Evolutionary conservation across 2,113 vertebrate genomes (phyloP).

Genomic region (Onychostoma macrolepis): DNA sequence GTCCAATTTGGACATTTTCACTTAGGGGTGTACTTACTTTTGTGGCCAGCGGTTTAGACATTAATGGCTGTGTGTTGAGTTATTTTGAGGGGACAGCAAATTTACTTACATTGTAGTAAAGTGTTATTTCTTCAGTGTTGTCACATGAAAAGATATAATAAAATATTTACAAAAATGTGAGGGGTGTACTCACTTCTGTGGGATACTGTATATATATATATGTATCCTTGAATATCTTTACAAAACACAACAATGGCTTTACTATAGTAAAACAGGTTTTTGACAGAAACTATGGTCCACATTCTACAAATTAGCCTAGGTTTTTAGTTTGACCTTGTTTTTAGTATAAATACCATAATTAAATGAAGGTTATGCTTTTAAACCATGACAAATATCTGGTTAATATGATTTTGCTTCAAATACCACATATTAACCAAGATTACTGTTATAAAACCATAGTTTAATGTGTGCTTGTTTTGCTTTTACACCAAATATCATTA

Average conservation of each 20-base stretch:
- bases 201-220: too few species aligned
- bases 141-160: too few species aligned
- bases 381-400: neutral
- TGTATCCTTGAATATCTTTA: neutral
- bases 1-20: too few species aligned
- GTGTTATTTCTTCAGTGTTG: too few species aligned
- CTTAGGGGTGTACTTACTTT: too few species aligned
- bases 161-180: too few species aligned
- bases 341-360: neutral
- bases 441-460: neutral
- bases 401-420: neutral
- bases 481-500: neutral
- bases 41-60: too few species aligned
- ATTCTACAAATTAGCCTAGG: neutral
- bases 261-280: neutral
- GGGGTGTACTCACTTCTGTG: too few species aligned
- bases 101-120: too few species aligned
- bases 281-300: neutral
- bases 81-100: too few species aligned
- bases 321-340: neutral
- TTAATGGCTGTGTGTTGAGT: too few species aligned
- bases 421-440: neutral
- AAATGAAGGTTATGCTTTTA: neutral
- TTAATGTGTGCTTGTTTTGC: neutral
- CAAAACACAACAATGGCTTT: neutral